Evolutionary conservation across 2,797 vertebrate genomes (phyloP), one percentile per base, ranked within the genome.

Genomic region (Silurus lanzhouensis): DNA sequence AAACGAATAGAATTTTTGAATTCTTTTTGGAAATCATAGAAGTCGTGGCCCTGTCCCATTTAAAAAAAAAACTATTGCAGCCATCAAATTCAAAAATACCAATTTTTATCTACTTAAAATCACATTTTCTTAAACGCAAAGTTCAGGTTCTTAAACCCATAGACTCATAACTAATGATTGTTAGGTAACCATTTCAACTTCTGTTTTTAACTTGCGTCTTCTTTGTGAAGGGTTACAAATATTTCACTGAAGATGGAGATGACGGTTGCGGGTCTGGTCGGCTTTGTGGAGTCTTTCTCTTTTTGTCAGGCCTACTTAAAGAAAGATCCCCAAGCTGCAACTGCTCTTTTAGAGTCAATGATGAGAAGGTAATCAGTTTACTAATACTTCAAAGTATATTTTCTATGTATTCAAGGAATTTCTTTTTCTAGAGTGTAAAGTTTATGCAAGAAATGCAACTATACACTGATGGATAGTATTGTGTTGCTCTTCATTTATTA

Each of bases 281-380:
- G 94, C 19, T 92, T 92, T 22, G 72, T 93, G 1, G 68, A 92
- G 86, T 87, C 90, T 31, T 92, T 90, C 84, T 94, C 94, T 82
- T 93, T 91, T 91, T 94, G 90, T 84, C 94, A 95, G 86, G 15
- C 87, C 6, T 95, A 89, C 81, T 55, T 83, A 78, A 90, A 15
- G 48, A 88, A 86, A 66, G 87, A 94, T 60, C 90, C 90, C 0
- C 86, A 88, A 25, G 63, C 83, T n/a, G 93, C 93, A 66, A 66
- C 85, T 20, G 84, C 90, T 6, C 88, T 94, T 84, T 83, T 95
- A 85, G 68, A 84, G 74, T 90, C 84, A 71, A 86, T 89, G 44
- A 90, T 91, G 64, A 90, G 84, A 82, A 92, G 93, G 94, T 94
- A 77, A 87, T 78, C n/a, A 44, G 10, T 57, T 64, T 48, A 66